Base-by-base conservation (phyloP, 2,888 invertebrate species). In the Lutraria lutraria region DNA sequence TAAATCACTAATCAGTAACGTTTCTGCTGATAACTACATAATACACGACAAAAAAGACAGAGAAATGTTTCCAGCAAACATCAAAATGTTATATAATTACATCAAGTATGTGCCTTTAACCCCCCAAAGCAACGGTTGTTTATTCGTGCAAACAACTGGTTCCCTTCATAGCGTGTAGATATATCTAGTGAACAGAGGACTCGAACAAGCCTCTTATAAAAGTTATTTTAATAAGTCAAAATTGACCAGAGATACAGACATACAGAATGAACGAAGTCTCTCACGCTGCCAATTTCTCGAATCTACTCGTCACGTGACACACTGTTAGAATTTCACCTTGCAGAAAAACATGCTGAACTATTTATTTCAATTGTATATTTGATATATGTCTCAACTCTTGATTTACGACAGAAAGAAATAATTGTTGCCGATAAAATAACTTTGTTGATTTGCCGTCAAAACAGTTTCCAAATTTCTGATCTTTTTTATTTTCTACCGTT, bases 391-490 rank as follows among this genome's bases (percentile, higher is more conserved):
- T n/a, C 63, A 25, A 12, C 63, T 68, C n/a, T n/a, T 8, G 6
- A 25, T 82, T 82, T 82, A 82, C 34, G 82, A 82, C 82, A 60
- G 31, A 12, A 15, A 31, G 63, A 63, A 82, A 63, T n/a, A 60
- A 31, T 34, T 82, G 60, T 31, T 54, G 82, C 82, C 34, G 54
- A 34, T 31, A 63, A 60, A 82, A 82, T 16, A 68, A 34, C 21
- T 31, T 60, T n/a, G 60, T 60, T 60, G 19, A 19, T 31, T 34
- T 82, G 60, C 82, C 82, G 63, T 34, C 63, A 60, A 54, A 21
- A 34, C 60, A 21, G 31, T 34, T 12, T 82, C 34, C 82, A 13
- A 60, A 34, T 12, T 60, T 21, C 53, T 21, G 43, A 53, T 82
- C 60, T 60, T 54, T 34, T 34, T 56, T 60, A 34, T 60, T 68